Evolutionary conservation across 30 jellyfish, hydroid and myxozoan species (phyloP).

Genomic region (Catostylus mosaicus): DNA sequence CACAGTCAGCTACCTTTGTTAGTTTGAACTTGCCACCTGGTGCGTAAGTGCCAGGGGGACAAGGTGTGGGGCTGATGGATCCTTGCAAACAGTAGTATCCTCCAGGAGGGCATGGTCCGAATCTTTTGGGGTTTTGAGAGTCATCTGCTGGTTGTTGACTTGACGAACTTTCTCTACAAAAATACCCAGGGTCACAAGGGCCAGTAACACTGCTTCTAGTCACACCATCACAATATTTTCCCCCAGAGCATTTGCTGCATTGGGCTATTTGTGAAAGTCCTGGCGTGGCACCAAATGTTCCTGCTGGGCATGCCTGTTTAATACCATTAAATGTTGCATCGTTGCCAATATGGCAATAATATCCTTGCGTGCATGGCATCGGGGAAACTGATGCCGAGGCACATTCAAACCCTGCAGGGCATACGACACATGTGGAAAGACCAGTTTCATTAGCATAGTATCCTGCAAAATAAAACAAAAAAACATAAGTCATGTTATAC

Average conservation of each 20-base stretch:
- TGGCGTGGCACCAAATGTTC: constrained; percentile 90
- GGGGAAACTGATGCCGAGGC: constrained; percentile 76
- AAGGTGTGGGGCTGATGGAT: constrained; percentile 82
- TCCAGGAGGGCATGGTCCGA: constrained; percentile 95
- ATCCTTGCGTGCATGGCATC: constrained; percentile 89
- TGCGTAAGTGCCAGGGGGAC: constrained; percentile 97
- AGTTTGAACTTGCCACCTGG: constrained; percentile 69
- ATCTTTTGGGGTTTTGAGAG: constrained; percentile 53
- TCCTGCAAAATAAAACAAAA: constrained; percentile 31
- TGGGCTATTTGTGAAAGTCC: constrained; percentile 44
- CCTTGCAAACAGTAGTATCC: constrained; percentile 95
- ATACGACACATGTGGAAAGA: constrained; percentile 63
- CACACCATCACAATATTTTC: constrained; percentile 82
- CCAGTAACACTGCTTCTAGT: constrained; percentile 77
- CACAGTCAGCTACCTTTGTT: constrained; percentile 78
- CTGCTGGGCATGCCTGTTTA: constrained; percentile 83
- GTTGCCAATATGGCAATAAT: constrained; percentile 90
- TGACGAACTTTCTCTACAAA: constrained; percentile 75
- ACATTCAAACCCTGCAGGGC: constrained; percentile 97
- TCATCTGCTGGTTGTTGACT: constrained; percentile 74
- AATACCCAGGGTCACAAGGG: constrained; percentile 93
- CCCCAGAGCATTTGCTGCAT: constrained; percentile 91
- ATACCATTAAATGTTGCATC: constrained; percentile 64
- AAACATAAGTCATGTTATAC: too few relatives aligned
- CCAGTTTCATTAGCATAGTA: constrained; percentile 87